Percentiles rank a stretch among this genome's conserved stretches.
These are phyloP conservation scores for Camptogramma bilineatum DNA, from an alignment of 2,888 invertebrate genomes.

Conservation along the genomic window DNA sequence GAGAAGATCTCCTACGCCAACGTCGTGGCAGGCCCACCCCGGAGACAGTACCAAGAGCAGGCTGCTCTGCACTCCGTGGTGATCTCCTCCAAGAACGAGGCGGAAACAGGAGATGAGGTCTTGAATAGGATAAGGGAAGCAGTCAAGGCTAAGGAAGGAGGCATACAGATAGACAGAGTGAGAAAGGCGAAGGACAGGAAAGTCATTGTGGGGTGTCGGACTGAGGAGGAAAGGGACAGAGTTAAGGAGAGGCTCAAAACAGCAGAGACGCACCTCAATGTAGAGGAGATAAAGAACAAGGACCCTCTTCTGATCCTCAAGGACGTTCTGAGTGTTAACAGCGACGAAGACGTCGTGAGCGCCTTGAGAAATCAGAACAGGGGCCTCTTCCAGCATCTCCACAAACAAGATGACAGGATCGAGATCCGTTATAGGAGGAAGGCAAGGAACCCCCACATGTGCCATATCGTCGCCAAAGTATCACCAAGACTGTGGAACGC, in stretches of 20 bases:
- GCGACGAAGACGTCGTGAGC: too few relatives aligned
- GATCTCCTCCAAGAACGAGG: constrained; percentile 17
- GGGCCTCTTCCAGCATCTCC: too few relatives aligned
- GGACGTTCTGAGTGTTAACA: too few relatives aligned
- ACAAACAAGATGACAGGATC: too few relatives aligned
- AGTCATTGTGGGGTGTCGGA: neutral
- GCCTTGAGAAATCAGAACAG: too few relatives aligned
- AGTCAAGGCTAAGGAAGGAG: constrained; percentile 28
- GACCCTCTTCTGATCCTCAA: too few relatives aligned
- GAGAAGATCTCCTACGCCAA: neutral
- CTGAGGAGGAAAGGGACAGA: neutral
- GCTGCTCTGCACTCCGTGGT: constrained; percentile 29
- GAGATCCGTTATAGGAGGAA: too few relatives aligned
- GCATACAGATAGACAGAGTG: neutral
- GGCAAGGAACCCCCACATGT: too few relatives aligned
- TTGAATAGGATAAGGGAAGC: constrained; percentile 18
- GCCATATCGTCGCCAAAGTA: too few relatives aligned
- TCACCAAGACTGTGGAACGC: too few relatives aligned
- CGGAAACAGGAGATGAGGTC: constrained; percentile 29
- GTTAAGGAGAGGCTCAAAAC: neutral
- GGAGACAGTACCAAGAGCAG: neutral
- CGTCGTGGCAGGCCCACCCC: neutral
- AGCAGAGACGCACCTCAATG: too few relatives aligned
- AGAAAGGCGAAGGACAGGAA: neutral
- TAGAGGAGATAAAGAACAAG: too few relatives aligned